A percentile compares a stretch with the other conserved stretches of the same genome.
Evolutionary conservation across 2,797 vertebrate genomes (phyloP).

Genomic region (Onychomys torridus): DNA sequence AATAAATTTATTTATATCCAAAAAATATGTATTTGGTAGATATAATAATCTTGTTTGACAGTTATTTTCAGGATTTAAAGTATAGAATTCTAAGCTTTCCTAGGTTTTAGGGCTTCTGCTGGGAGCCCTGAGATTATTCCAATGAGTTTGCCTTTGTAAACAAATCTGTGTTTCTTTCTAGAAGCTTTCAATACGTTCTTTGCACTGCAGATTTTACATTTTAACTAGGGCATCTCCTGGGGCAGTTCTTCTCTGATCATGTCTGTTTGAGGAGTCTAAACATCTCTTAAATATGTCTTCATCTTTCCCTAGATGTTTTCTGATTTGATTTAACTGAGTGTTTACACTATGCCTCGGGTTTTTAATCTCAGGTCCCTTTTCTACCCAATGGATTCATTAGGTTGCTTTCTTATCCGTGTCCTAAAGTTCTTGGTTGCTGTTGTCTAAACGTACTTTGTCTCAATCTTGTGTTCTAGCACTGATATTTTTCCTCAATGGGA

Average conservation of each 20-base stretch:
- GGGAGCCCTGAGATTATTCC: neutral
- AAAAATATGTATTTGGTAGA: neutral
- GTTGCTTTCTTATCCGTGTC: neutral
- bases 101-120: neutral
- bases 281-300: neutral
- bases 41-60: neutral
- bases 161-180: neutral
- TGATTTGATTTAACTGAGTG: neutral
- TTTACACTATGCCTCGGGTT: neutral
- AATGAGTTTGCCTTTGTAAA: neutral
- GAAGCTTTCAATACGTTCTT: neutral
- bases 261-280: neutral
- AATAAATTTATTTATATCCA: constrained; percentile 84
- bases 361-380: neutral
- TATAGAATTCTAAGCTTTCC: neutral
- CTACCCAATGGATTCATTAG: neutral
- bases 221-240: neutral
- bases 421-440: neutral
- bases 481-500: neutral
- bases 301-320: neutral
- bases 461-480: neutral
- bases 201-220: neutral
- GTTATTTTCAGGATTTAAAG: neutral
- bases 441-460: neutral
- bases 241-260: neutral